Conservation (phyloP, 2,797 vertebrate genomes). For the Petrocephalus schoutedeni region DNA sequence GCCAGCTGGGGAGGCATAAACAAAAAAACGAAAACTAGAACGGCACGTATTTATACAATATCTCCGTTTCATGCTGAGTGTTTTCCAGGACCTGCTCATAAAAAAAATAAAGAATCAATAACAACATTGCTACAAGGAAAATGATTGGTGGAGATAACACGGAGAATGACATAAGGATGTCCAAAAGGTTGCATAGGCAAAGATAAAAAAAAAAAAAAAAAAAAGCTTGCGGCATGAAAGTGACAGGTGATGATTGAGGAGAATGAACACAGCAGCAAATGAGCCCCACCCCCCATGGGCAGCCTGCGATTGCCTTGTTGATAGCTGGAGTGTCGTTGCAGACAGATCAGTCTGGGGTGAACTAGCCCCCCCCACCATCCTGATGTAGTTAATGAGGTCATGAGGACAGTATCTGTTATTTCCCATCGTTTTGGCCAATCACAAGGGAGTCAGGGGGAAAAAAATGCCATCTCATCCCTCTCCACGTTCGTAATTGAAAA, state of each 20-base stretch:
- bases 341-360: not conserved
- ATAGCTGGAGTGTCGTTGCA: not conserved
- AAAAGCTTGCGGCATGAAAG: not conserved
- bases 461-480: not conserved
- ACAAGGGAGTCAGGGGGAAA: not conserved
- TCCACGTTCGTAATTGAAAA: slow-evolving; percentile 14
- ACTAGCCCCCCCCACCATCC: not conserved
- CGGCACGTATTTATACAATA: not conserved
- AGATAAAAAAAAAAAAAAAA: not conserved
- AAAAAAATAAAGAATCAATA: not conserved
- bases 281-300: not conserved
- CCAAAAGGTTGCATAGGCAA: not conserved
- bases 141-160: not conserved
- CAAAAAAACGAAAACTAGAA: not conserved
- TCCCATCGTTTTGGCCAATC: not conserved
- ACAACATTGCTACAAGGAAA: not conserved
- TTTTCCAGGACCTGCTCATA: not conserved
- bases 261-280: not conserved
- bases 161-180: not conserved
- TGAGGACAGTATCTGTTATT: slow-evolving; percentile 8
- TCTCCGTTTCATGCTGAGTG: not conserved
- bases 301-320: not conserved
- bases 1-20: not conserved
- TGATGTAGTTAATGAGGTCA: slow-evolving; percentile 12
- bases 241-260: not conserved